Conservation (phyloP, 1,140 invertebrate genomes). For the Hesperophylax magnus region DNA sequence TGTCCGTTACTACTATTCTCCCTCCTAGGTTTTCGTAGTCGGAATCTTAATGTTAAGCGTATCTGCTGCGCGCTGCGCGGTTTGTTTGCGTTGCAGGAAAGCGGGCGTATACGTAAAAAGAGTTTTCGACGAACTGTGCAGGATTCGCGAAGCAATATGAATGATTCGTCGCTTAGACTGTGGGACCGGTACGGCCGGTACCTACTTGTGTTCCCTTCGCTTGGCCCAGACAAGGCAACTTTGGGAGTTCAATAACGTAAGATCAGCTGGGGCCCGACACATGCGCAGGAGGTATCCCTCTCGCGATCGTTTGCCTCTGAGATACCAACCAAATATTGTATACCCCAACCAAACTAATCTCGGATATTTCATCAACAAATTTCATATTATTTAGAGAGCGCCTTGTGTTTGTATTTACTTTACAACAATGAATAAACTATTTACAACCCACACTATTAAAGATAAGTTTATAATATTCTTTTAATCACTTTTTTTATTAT, state of each 20-base stretch:
- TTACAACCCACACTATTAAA: too few species aligned
- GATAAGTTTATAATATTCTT: too few species aligned
- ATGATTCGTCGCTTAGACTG: not conserved
- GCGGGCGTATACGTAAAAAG: not conserved
- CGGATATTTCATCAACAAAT: too few species aligned
- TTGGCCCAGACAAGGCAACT: slow-evolving; percentile 1
- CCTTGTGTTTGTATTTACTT: too few species aligned
- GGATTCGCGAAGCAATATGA: not conserved
- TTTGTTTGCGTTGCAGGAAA: not conserved
- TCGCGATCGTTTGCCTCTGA: not conserved
- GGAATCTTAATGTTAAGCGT: slow-evolving; percentile 13
- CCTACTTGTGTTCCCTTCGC: not conserved
- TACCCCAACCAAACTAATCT: too few species aligned
- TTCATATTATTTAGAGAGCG: too few species aligned
- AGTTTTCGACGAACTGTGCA: not conserved
- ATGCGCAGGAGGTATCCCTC: slow-evolving; percentile 11
- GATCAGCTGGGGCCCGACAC: slow-evolving; percentile 23
- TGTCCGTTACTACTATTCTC: not conserved
- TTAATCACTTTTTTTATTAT: too few species aligned
- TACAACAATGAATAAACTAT: too few species aligned
- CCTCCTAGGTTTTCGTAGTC: slow-evolving; percentile 17
- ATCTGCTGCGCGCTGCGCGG: not conserved
- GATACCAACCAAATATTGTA: too few species aligned
- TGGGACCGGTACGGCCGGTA: not conserved
- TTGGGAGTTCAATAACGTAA: slow-evolving; percentile 39